Percentiles rank a stretch among this genome's conserved stretches.
Evolutionary conservation across 2,113 vertebrate species (phyloP).

Genomic region (Indicator maculatus): DNA sequence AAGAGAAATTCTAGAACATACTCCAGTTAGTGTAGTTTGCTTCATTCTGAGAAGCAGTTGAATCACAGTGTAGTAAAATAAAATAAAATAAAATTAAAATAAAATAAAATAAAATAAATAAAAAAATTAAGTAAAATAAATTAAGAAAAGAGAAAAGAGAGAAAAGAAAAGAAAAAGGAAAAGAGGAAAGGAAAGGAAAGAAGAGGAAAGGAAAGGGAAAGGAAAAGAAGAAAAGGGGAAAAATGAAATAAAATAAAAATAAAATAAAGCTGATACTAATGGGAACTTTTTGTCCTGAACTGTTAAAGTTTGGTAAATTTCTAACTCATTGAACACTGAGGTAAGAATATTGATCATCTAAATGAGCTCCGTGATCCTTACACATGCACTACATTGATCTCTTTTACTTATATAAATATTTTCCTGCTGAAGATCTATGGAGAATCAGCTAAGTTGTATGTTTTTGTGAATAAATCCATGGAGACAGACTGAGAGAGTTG

Average conservation of each 20-base stretch:
- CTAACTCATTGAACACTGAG: not conserved
- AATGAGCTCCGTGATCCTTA: not conserved
- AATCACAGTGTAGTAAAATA: not conserved
- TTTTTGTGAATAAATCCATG: not conserved
- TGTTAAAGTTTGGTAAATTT: not conserved
- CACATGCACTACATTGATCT: not conserved
- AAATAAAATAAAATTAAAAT: not conserved
- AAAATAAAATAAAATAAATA: too few species aligned
- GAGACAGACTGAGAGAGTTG: too few species aligned
- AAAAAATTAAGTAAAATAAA: too few species aligned
- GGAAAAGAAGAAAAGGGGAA: too few species aligned
- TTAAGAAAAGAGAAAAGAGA: too few species aligned
- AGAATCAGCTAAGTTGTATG: not conserved
- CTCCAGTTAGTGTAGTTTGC: not conserved
- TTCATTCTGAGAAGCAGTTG: not conserved
- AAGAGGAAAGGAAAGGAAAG: too few species aligned
- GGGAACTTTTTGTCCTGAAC: not conserved
- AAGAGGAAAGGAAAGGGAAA: too few species aligned
- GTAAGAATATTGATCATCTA: not conserved
- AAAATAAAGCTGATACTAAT: not conserved
- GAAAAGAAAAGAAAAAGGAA: too few species aligned
- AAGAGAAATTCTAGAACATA: not conserved
- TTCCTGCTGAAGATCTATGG: not conserved
- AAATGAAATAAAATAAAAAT: not conserved
- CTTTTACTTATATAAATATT: not conserved